Percentiles rank a stretch among this genome's conserved stretches.
These are phyloP conservation scores for Mactromeris polynyma DNA, from an alignment of 2,888 invertebrate genomes.

Conservation along the genomic window DNA sequence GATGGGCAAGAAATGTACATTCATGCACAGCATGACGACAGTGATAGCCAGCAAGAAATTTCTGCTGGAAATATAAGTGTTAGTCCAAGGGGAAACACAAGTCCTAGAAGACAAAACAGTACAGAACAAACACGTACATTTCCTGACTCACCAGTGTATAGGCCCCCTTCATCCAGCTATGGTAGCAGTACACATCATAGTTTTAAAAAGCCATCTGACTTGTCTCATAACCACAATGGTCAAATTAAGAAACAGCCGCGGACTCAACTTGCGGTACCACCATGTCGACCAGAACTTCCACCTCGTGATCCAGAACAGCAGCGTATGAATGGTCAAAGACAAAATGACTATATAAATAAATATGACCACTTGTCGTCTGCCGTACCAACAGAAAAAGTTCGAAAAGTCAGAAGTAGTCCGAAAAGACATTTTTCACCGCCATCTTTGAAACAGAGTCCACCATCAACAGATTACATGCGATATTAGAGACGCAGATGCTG, in stretches of 20 bases:
- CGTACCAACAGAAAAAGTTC: constrained; percentile 55
- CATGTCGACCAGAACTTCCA: constrained; percentile 69
- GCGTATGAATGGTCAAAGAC: constrained; percentile 38
- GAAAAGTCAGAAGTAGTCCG: constrained; percentile 52
- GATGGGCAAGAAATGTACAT: constrained; percentile 57
- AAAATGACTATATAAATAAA: constrained; percentile 43
- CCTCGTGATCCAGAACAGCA: constrained; percentile 55
- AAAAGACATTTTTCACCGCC: constrained; percentile 50
- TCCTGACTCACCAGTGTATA: constrained; percentile 44
- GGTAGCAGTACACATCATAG: constrained; percentile 63
- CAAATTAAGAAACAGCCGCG: constrained; percentile 65
- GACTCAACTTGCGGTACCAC: constrained; percentile 69
- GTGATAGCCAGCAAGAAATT: constrained; percentile 48
- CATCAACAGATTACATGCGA: constrained; percentile 1
- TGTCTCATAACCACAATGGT: constrained; percentile 19
- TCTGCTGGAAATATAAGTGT: background rate
- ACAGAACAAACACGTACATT: constrained; percentile 27
- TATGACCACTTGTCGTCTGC: constrained; percentile 50
- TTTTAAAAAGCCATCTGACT: constrained; percentile 56
- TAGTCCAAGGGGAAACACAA: background rate
- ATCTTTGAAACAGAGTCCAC: constrained; percentile 43
- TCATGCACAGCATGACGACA: constrained; percentile 44
- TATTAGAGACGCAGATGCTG: constrained; percentile 24
- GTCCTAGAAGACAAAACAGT: constrained; percentile 2
- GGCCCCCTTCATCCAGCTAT: constrained; percentile 55